phyloP scores from a whole-genome alignment of 2,113 vertebrate species.

The Azemiops feae region DNA sequence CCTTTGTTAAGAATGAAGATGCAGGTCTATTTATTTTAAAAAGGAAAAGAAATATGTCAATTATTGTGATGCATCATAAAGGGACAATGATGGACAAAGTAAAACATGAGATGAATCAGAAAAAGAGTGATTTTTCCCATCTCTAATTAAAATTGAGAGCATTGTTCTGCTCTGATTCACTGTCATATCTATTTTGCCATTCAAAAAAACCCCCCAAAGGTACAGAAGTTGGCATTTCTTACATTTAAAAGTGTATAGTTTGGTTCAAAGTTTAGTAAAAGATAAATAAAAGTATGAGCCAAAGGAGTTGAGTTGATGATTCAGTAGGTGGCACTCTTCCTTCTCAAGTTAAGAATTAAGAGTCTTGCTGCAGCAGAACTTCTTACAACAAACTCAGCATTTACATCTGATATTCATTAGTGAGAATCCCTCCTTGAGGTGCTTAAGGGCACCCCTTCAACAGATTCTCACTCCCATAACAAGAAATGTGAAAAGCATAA shows the following conservation, averaged over 20 bases:
- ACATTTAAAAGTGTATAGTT: constrained; percentile 18
- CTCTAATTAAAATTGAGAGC: background rate
- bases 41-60: background rate
- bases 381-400: constrained; percentile 30
- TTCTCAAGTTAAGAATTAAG: constrained; percentile 18
- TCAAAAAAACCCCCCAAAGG: background rate
- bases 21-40: background rate
- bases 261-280: background rate
- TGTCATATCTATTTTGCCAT: background rate
- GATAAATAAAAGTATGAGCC: constrained; percentile 28
- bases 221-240: background rate
- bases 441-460: constrained; percentile 48
- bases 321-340: constrained; percentile 23
- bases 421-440: constrained; percentile 39
- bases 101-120: background rate
- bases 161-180: background rate
- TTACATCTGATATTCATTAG: constrained; percentile 55
- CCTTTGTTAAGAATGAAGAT: background rate
- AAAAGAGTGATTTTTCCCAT: background rate
- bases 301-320: constrained; percentile 10
- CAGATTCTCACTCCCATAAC: constrained; percentile 37
- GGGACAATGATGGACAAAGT: background rate
- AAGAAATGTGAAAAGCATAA: constrained; percentile 42
- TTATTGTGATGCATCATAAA: background rate
- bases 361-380: background rate